Evolutionary conservation across 23 tunicate genomes (phyloP).

Genomic region (Trididemnum miniatum): DNA sequence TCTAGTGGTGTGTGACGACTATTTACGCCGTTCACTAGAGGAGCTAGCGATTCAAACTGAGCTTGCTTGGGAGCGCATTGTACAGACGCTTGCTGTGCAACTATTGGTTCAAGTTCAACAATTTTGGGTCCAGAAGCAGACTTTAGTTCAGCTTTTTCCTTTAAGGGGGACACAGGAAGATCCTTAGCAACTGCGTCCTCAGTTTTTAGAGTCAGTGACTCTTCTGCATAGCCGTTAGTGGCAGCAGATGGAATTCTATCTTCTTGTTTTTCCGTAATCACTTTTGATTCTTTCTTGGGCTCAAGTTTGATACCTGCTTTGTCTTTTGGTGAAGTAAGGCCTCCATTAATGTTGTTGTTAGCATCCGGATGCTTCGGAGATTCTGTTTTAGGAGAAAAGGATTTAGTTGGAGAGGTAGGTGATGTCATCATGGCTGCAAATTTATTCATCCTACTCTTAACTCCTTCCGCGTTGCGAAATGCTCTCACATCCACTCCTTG

Average conservation of each 20-base stretch:
- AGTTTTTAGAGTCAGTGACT: too few species aligned
- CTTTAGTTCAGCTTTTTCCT: too few species aligned
- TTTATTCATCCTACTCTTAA: constrained; percentile 71
- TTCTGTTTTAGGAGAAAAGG: not conserved
- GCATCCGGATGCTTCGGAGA: not conserved
- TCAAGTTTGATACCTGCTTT: too few species aligned
- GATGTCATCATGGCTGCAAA: constrained; percentile 12
- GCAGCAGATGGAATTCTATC: not conserved
- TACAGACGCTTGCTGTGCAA: too few species aligned
- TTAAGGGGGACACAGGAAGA: too few species aligned
- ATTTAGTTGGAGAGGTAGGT: not conserved
- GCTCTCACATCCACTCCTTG: constrained; percentile 40
- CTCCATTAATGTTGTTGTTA: constrained; percentile 16
- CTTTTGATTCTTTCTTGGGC: not conserved
- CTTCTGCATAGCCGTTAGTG: not conserved
- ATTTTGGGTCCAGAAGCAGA: too few species aligned
- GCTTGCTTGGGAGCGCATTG: not conserved
- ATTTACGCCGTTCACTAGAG: not conserved
- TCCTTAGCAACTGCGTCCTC: too few species aligned
- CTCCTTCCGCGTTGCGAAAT: constrained; percentile 41
- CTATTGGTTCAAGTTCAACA: too few species aligned
- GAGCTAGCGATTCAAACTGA: not conserved
- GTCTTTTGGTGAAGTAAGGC: not conserved
- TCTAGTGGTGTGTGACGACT: not conserved
- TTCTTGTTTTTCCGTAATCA: not conserved